A percentile compares a stretch with the other conserved stretches of the same genome.
Conservation (phyloP, 2,797 vertebrate genomes). For the Intellagama lesueurii region DNA sequence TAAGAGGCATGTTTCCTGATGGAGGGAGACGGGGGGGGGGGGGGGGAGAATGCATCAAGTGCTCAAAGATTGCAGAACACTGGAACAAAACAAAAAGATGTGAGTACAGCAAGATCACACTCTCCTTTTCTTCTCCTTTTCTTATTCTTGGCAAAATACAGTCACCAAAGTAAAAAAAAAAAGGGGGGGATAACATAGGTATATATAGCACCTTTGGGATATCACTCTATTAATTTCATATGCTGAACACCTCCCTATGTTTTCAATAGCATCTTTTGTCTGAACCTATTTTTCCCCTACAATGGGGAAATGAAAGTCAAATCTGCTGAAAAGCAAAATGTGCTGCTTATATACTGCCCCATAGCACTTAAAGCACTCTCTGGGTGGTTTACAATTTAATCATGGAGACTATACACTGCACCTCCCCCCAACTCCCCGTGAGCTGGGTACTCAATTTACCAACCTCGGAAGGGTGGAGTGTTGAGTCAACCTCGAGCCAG, state of each 20-base stretch:
- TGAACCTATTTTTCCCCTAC: neutral
- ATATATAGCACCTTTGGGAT: neutral
- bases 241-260: neutral
- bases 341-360: too few species aligned
- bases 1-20: neutral
- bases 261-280: neutral
- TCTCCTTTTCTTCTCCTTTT: neutral
- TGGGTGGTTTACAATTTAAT: too few species aligned
- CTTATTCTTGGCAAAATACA: neutral
- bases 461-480: too few species aligned
- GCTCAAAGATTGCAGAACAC: too few species aligned
- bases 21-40: neutral
- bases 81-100: neutral
- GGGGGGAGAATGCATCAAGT: neutral
- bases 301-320: neutral
- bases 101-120: neutral
- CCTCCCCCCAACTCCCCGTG: too few species aligned
- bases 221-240: neutral
- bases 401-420: too few species aligned
- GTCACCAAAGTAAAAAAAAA: neutral
- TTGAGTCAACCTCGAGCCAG: too few species aligned
- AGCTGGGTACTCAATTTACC: too few species aligned
- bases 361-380: too few species aligned
- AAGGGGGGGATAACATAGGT: neutral
- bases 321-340: neutral